These are phyloP conservation scores for Pteronura brasiliensis DNA, from an alignment of 2,113 vertebrate species.

Conservation along the genomic window DNA sequence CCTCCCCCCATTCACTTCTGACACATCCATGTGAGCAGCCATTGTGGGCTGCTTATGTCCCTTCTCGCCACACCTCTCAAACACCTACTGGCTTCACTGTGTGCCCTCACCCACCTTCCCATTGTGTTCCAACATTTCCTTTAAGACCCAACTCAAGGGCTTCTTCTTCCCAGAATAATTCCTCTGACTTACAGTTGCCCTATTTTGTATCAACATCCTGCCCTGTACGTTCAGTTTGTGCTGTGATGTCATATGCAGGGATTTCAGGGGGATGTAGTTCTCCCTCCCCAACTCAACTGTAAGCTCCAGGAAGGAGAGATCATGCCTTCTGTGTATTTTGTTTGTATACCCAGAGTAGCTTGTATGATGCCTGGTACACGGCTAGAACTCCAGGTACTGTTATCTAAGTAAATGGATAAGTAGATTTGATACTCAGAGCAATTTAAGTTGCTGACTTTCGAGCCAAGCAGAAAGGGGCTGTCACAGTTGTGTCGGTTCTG, in stretches of 20 bases:
- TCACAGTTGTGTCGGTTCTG: not conserved
- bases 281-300: not conserved
- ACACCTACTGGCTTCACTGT: not conserved
- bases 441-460: not conserved
- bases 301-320: not conserved
- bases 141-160: not conserved
- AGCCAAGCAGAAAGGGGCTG: not conserved
- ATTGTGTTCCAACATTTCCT: not conserved
- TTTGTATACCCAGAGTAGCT: not conserved
- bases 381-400: not conserved
- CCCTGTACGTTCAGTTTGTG: fast-evolving
- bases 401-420: not conserved
- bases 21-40: not conserved
- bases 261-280: not conserved
- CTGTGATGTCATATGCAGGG: fast-evolving
- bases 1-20: not conserved
- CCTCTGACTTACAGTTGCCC: not conserved
- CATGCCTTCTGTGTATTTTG: not conserved
- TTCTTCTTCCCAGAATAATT: not conserved
- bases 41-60: fast-evolving
- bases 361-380: not conserved
- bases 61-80: not conserved
- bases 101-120: not conserved
- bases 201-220: not conserved
- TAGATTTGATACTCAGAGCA: not conserved